Evolutionary conservation across 2,113 vertebrate species (phyloP).

Genomic region (Tragelaphus scriptus): DNA sequence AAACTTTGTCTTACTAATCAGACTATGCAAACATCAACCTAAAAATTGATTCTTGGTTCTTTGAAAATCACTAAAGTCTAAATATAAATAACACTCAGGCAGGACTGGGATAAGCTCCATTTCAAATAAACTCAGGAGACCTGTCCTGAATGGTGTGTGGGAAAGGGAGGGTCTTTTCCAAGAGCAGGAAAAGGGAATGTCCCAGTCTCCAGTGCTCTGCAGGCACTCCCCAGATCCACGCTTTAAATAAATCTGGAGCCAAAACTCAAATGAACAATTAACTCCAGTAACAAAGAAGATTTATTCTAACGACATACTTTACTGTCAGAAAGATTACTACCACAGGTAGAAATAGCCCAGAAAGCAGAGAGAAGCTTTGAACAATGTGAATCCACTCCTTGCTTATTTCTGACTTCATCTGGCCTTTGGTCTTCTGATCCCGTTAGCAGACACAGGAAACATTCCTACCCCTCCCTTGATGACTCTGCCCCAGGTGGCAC

Average conservation of each 20-base stretch:
- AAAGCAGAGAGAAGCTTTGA: not conserved
- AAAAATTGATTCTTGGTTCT: not conserved
- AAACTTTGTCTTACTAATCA: not conserved
- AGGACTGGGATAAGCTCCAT: conserved; percentile 1
- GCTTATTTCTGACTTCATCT: not conserved
- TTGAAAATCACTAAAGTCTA: conserved; percentile 20
- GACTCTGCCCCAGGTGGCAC: not conserved
- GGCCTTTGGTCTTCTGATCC: not conserved
- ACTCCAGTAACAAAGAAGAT: conserved; percentile 3
- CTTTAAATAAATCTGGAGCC: not conserved
- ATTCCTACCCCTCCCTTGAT: not conserved
- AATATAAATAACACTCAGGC: not conserved
- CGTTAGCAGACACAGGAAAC: not conserved
- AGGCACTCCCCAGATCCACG: not conserved
- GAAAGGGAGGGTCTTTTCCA: not conserved
- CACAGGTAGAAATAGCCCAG: not conserved
- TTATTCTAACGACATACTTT: not conserved
- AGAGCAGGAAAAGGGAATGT: not conserved
- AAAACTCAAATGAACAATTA: conserved; percentile 19
- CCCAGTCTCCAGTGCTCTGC: too few relatives aligned
- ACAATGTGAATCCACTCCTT: not conserved
- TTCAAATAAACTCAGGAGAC: not conserved
- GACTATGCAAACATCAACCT: not conserved
- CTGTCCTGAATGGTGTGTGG: not conserved
- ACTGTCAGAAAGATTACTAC: not conserved